Evolutionary conservation across 2,113 vertebrate genomes (phyloP), one percentile per base, ranked within the genome.

Genomic region (Tringa solitaria): DNA sequence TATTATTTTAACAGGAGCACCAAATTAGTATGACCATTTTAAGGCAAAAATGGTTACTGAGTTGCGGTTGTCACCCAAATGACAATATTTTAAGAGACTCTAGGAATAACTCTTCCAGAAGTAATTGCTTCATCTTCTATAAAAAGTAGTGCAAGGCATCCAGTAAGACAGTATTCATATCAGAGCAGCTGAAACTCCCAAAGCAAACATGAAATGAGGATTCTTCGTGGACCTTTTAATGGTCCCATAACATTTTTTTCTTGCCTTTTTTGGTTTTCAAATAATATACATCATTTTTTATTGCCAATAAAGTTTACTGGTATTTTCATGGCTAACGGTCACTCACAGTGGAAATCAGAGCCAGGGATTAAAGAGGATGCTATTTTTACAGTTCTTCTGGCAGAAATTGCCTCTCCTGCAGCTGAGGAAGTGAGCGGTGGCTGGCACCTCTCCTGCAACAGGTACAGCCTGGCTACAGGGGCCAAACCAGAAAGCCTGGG

Each of bases 91-190:
- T 64, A 93, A 81, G 60, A 84, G 76, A 82, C 57, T 72, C 84
- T 60, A 72, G 88, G 72, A 95, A 93, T 87, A 93, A 93, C 45
- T 77, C 80, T 81, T 93, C 80, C 56, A 87, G 68, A 86, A 92
- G 85, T 45, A 93, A 92, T 72, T 90, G 92, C 88, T 94, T 94
- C 92, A 94, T 84, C 80, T 93, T 81, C 95, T 95, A 90, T 92
- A 95, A 92, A 93, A 90, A 94, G 86, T 39, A 30, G 17, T 39
- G 60, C 60, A 86, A 67, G 39, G 73, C 88, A 82, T 75, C 45
- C 76, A 86, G 50, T 28, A 69, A 73, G 73, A 67, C 35, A 85
- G 56, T 67, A 51, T 82, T 84, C 65, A 7, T 78, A 93, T 68
- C 90, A 84, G 77, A 93, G 53, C 68, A 78, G 80, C 90, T 79